Conservation (phyloP, 1,140 invertebrate species). For the Aphelinus atriplicis region DNA sequence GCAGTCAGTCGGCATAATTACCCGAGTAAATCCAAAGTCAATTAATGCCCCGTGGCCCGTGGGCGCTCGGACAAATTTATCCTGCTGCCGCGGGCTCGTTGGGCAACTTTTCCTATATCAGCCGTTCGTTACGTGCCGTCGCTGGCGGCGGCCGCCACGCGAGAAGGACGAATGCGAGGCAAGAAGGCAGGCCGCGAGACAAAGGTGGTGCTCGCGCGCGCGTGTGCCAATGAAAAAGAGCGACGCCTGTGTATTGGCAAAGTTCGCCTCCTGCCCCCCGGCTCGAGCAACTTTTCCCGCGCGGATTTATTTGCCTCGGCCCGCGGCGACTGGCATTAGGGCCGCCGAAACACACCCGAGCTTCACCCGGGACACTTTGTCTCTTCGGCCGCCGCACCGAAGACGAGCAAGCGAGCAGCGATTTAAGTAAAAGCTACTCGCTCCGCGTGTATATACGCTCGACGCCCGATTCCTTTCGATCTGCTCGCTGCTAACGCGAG, state of each 20-base stretch:
- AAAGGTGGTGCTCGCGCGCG: background rate
- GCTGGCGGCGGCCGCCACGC: background rate
- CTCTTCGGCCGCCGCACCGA: background rate
- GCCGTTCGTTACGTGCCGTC: background rate
- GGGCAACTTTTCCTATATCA: background rate
- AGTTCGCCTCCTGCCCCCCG: conserved; percentile 8
- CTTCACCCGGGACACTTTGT: background rate
- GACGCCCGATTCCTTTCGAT: background rate
- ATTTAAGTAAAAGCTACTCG: background rate
- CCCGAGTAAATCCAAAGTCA: conserved; percentile 24
- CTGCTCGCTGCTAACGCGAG: background rate
- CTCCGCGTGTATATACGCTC: background rate
- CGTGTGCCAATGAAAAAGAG: conserved; percentile 23
- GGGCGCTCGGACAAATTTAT: conserved; percentile 15
- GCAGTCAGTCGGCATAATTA: conserved; percentile 11
- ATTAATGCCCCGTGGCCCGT: background rate
- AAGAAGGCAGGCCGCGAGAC: background rate
- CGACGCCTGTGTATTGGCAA: conserved; percentile 25
- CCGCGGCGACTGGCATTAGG: no score
- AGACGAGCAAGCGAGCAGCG: background rate
- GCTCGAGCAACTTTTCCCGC: conserved; percentile 18
- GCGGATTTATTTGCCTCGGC: conserved; percentile 15
- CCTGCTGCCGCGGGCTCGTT: background rate
- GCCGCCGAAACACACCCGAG: no score
- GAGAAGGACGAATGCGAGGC: background rate